These are phyloP conservation scores for Gadus chalcogrammus DNA, from an alignment of 2,113 vertebrate genomes.

Conservation along the genomic window DNA sequence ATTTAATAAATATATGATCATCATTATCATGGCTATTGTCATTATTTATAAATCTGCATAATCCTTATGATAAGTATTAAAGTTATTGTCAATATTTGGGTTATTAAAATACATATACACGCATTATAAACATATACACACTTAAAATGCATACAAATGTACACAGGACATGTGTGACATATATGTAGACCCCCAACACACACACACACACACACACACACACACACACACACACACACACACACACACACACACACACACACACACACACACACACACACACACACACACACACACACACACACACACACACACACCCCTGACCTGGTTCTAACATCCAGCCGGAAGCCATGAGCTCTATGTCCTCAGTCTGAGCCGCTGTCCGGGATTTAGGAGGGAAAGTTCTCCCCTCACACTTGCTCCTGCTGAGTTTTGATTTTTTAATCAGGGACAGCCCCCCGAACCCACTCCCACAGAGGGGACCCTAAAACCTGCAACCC, in stretches of 20 bases:
- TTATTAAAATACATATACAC: not conserved
- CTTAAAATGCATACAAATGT: not conserved
- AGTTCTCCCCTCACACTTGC: constrained; percentile 28
- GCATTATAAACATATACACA: not conserved
- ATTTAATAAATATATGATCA: not conserved
- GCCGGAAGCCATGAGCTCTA: constrained; percentile 24
- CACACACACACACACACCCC: not conserved
- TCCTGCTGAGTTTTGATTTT: constrained; percentile 51
- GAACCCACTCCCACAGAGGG: not conserved
- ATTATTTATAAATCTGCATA: not conserved
- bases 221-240: no score
- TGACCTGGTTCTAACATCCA: constrained; percentile 25
- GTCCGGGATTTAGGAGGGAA: constrained; percentile 15
- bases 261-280: no score
- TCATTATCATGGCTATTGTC: not conserved
- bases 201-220: no score
- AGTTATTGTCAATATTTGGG: not conserved
- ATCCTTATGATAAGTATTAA: not conserved
- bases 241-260: no score
- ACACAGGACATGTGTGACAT: not conserved
- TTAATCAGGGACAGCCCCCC: constrained; percentile 43
- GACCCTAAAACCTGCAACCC: constrained; percentile 5
- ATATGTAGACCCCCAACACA: no score
- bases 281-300: no score
- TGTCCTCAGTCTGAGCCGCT: constrained; percentile 32